A percentile compares a stretch with the other conserved stretches of the same genome.
phyloP scores from a whole-genome alignment of 2,888 invertebrate genomes.

The Calameuta idolon region DNA sequence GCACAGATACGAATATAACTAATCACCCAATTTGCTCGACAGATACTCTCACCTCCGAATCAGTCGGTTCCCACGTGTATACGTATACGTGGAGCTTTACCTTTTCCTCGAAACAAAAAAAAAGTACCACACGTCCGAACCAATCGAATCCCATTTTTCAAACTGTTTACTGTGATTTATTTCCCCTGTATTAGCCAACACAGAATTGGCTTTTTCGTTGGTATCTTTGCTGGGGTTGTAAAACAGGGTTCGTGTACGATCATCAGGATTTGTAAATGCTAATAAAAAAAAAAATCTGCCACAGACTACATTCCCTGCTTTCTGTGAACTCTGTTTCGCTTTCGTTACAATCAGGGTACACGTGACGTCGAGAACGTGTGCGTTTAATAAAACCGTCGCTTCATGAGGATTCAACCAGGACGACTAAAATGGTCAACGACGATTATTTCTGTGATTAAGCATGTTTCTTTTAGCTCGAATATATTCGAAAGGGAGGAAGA shows the following conservation, averaged over 20 bases:
- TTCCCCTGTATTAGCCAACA: conserved; percentile 35
- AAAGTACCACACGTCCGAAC: conserved; percentile 36
- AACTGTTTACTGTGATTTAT: conserved; percentile 44
- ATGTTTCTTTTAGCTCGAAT: neutral
- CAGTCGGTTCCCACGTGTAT: conserved; percentile 5
- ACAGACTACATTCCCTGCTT: neutral
- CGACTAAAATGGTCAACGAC: neutral
- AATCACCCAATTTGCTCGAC: conserved; percentile 53
- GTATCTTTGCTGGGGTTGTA: neutral
- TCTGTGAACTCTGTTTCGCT: neutral
- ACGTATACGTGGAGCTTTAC: neutral
- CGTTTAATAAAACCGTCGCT: neutral
- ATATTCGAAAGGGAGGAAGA: neutral
- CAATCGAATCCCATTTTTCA: conserved; percentile 40
- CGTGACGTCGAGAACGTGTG: neutral
- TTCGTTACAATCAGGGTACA: neutral
- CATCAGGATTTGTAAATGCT: neutral
- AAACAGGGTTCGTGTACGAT: neutral
- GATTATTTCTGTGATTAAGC: neutral
- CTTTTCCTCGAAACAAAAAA: conserved; percentile 14
- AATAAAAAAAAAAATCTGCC: neutral
- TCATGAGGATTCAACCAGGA: neutral
- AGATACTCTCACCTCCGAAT: conserved; percentile 31
- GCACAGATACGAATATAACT: conserved; percentile 46
- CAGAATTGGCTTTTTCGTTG: conserved; percentile 23